phyloP scores from a whole-genome alignment of 2,797 vertebrate genomes.

The Staurois parvus region DNA sequence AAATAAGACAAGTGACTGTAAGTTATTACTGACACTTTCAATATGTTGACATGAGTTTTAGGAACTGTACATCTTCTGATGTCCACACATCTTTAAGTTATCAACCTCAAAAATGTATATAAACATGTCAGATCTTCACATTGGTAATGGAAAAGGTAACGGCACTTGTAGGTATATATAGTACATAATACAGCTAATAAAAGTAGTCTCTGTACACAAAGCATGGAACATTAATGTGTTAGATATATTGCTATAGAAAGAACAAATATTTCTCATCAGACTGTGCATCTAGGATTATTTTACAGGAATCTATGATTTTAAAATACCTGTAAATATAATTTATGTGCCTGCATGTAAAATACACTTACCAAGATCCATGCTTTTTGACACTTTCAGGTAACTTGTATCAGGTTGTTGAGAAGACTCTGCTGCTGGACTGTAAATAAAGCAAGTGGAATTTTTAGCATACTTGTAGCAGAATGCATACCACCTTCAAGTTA shows the following conservation, averaged over 20 bases:
- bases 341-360: neutral
- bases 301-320: too few species aligned
- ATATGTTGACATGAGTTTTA: too few species aligned
- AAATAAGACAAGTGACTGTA: too few species aligned
- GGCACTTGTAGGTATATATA: neutral
- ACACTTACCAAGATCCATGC: conserved; percentile 95
- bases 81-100: too few species aligned
- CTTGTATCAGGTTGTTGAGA: conserved; percentile 79
- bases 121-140: too few species aligned
- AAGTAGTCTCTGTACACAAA: neutral
- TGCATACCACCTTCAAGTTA: neutral
- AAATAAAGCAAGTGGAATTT: conserved; percentile 45
- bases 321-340: neutral
- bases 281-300: too few species aligned
- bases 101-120: too few species aligned
- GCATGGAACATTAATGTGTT: neutral
- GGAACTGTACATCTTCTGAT: too few species aligned
- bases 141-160: too few species aligned
- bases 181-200: neutral
- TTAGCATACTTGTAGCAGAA: too few species aligned
- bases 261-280: too few species aligned
- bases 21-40: too few species aligned
- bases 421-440: conserved; percentile 73
- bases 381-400: conserved; percentile 92
- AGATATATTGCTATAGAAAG: neutral